Evolutionary conservation across 2,113 vertebrate species (phyloP).

Genomic region (Daboia siamensis): DNA sequence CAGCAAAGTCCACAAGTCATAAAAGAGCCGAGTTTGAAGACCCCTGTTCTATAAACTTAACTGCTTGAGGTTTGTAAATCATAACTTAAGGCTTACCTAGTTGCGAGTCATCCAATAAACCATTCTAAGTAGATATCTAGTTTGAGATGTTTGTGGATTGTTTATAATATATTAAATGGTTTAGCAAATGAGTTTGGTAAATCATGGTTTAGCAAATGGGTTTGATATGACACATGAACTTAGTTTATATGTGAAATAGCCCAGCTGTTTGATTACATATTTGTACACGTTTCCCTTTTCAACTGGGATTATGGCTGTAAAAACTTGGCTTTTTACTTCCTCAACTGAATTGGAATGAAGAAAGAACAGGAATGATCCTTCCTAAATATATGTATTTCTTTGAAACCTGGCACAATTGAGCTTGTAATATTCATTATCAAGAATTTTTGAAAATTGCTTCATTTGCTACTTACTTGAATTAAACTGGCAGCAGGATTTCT

Average conservation of each 20-base stretch:
- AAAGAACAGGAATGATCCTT: constrained; percentile 13
- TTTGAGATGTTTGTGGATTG: neutral
- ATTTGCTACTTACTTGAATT: constrained; percentile 84
- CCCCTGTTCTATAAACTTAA: neutral
- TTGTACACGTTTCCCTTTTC: neutral
- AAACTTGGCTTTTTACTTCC: neutral
- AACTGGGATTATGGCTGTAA: neutral
- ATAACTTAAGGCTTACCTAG: neutral
- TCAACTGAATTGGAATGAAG: neutral
- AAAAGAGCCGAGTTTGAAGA: no score
- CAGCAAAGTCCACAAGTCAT: no score
- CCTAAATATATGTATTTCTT: constrained; percentile 5
- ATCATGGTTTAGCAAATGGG: neutral
- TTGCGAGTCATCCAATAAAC: neutral
- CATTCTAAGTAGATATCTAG: neutral
- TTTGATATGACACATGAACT: neutral
- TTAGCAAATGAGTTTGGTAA: neutral
- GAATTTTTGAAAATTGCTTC: constrained; percentile 3
- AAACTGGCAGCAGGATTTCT: constrained; percentile 95
- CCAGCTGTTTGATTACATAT: neutral
- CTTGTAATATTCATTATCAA: neutral
- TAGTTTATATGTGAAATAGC: neutral
- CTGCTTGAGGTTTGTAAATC: neutral
- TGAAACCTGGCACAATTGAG: constrained; percentile 6
- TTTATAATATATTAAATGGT: neutral